A percentile compares a stretch with the other conserved stretches of the same genome.
Conservation (phyloP, 1,140 invertebrate species). For the Eciton burchellii region DNA sequence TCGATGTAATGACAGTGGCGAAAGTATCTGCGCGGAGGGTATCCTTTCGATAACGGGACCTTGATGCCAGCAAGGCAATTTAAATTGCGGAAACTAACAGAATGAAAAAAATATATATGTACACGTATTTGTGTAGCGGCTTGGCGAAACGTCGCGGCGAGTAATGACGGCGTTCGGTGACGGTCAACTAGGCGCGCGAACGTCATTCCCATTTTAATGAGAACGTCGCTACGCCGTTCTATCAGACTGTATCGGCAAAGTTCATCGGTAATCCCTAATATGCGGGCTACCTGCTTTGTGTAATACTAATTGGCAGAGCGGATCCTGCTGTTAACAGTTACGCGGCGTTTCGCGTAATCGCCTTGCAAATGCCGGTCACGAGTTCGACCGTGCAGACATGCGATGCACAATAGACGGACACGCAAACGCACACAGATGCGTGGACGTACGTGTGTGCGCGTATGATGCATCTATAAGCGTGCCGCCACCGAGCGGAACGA, state of each 20-base stretch:
- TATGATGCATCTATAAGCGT: slow-evolving; percentile 4
- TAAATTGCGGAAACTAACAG: no score
- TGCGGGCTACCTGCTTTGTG: slow-evolving; percentile 40
- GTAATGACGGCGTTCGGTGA: slow-evolving; percentile 9
- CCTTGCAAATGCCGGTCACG: slow-evolving; percentile 55
- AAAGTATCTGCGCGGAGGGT: background rate
- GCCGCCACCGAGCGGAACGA: slow-evolving; percentile 15
- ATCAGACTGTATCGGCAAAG: slow-evolving; percentile 40
- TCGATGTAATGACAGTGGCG: background rate
- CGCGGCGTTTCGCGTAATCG: slow-evolving; percentile 45
- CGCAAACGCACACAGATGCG: background rate
- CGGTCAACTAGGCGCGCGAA: slow-evolving; percentile 15
- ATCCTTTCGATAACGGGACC: background rate
- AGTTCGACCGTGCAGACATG: slow-evolving; percentile 25
- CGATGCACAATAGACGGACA: slow-evolving; percentile 23
- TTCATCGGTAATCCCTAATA: slow-evolving; percentile 51
- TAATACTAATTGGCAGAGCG: slow-evolving; percentile 55
- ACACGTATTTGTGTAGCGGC: background rate
- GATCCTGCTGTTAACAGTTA: slow-evolving; percentile 49
- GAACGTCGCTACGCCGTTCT: slow-evolving; percentile 14
- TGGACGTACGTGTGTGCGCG: background rate
- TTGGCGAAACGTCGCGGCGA: background rate
- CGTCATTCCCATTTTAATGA: slow-evolving; percentile 43
- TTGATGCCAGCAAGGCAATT: no score
- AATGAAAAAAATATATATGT: no score